Percentiles rank a stretch among this genome's conserved stretches.
Conservation (phyloP, 2,888 invertebrate species). For the Coleophora flavipennella region DNA sequence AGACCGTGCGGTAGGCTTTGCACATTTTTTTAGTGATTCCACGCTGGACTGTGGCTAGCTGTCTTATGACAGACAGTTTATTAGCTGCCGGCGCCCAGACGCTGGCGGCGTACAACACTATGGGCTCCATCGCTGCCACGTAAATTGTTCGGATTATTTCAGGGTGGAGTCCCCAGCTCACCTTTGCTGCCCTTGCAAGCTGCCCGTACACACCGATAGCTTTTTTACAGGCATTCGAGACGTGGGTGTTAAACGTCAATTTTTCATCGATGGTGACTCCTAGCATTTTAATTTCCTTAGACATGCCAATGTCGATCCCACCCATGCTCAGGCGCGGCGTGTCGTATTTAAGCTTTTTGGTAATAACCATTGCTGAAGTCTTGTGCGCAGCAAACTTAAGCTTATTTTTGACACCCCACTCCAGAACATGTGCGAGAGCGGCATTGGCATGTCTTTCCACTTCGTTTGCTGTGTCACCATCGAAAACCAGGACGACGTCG, state of each 20-base stretch:
- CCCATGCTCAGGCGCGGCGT: not conserved
- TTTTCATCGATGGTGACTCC: not conserved
- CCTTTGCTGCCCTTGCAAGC: not conserved
- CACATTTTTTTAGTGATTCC: not conserved
- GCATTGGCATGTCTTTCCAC: conserved; percentile 1
- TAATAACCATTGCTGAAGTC: conserved; percentile 8
- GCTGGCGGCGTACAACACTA: not conserved
- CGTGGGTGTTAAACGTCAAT: not conserved
- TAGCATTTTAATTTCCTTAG: not conserved
- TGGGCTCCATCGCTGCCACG: not conserved
- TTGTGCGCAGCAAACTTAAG: conserved; percentile 14
- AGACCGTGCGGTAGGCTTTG: conserved; percentile 12
- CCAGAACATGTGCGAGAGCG: not conserved
- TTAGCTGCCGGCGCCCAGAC: not conserved
- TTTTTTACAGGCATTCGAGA: not conserved
- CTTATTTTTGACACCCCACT: conserved; percentile 11
- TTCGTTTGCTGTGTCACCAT: not conserved
- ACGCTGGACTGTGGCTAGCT: conserved; percentile 6
- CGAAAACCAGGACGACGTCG: conserved; percentile 10
- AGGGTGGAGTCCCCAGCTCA: conserved; percentile 1
- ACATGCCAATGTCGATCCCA: not conserved
- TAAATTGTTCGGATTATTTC: not conserved
- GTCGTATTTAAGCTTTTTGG: not conserved
- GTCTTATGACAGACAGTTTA: not conserved
- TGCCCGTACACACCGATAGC: not conserved